Conservation (phyloP, 1,140 invertebrate genomes). For the Cheumatopsyche charites region DNA sequence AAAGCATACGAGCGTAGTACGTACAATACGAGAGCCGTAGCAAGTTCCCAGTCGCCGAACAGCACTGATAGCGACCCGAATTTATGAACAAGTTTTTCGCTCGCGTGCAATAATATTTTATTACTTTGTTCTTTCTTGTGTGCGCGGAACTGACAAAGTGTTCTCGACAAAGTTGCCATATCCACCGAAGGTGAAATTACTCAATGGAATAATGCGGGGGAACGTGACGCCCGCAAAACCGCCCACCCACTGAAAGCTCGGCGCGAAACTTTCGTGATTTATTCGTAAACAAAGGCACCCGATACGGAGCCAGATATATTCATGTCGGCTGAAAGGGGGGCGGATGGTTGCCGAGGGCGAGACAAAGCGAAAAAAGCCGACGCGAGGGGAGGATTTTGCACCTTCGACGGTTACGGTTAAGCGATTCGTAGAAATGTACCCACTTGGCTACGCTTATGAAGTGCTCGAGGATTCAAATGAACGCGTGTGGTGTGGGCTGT, state of each 20-base stretch:
- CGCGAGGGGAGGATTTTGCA: too few relatives aligned
- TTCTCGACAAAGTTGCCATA: conserved; percentile 44
- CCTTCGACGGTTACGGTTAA: too few relatives aligned
- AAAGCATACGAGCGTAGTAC: not conserved
- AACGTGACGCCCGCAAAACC: conserved; percentile 21
- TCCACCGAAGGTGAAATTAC: conserved; percentile 35
- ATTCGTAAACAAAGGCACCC: conserved; percentile 34
- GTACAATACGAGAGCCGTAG: conserved; percentile 1
- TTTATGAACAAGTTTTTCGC: conserved; percentile 46
- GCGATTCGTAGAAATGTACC: too few relatives aligned
- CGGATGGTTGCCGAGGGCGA: not conserved
- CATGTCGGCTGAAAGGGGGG: not conserved
- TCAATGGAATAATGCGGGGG: conserved; percentile 39
- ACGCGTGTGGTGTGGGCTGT: too few relatives aligned
- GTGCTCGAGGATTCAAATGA: too few relatives aligned
- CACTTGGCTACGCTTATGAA: too few relatives aligned
- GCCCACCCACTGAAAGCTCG: conserved; percentile 26
- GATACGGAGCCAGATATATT: conserved; percentile 1
- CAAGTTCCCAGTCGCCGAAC: conserved; percentile 29
- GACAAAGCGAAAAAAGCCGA: not conserved
- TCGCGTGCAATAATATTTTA: conserved; percentile 47
- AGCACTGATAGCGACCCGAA: conserved; percentile 37
- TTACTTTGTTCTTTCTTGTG: conserved; percentile 41
- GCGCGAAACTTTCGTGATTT: conserved; percentile 45
- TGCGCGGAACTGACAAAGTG: conserved; percentile 44